Base-by-base conservation (phyloP, 1,140 invertebrate genomes). In the Pantala flavescens region DNA sequence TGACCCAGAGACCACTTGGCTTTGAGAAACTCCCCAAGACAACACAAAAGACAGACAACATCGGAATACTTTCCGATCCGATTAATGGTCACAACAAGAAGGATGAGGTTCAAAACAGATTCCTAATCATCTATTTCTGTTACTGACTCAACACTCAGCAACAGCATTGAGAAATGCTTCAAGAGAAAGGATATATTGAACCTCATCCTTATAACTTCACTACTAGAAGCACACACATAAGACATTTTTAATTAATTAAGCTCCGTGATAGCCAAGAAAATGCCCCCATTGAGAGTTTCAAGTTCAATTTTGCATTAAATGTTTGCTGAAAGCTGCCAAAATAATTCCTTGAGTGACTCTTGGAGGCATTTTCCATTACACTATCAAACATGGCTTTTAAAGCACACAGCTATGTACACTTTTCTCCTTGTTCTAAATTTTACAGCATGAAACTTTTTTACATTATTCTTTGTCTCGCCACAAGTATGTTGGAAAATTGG, bases 331-430 rank as follows among this genome's bases (percentile, higher is more conserved):
- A 2, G 9, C 9, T 36, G 28, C 28, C 28, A 9, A 36, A 36
- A 36, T 2, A 36, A 36, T 36, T 2, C 9, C 28, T 5, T 63
- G 5, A 63, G n/a, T 14, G 12, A 21, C 49, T 63, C 49, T 19
- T 5, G 49, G 49, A 63, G 12, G 14, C 49, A 63, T 63, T 63
- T 63, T 63, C 49, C 49, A 7, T 16, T 21, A 63, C 2, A 63
- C 49, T 63, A 63, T 63, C 49, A 63, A 63, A 63, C n/a, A 63
- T 63, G 49, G 49, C 49, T 63, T 63, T n/a, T 63, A 63, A 63
- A 63, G 49, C 49, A 63, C 49, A 63, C 49, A 63, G 49, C 49
- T 63, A 63, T 63, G 49, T 63, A 63, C 49, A 63, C 49, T 63
- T 63, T 63, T 63, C 49, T 63, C 49, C 49, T 63, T 63, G 49